A percentile compares a stretch with the other conserved stretches of the same genome.
Conservation (phyloP, 2,113 vertebrate species). For the Podarcis muralis region DNA sequence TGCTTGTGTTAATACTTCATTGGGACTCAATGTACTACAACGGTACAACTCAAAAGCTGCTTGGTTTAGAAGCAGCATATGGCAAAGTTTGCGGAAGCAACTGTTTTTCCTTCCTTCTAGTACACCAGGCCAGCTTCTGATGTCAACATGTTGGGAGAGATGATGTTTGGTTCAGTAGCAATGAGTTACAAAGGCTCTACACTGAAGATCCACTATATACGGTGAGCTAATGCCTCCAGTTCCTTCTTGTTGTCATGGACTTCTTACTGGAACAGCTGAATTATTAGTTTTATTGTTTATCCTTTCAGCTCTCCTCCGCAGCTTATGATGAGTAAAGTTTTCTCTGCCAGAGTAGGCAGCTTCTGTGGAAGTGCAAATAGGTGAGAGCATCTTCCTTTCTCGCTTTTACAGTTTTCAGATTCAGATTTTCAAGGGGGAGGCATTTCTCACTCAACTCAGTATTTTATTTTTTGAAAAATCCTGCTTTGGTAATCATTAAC, state of each 20-base stretch:
- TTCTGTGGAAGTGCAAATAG: slow-evolving; percentile 85
- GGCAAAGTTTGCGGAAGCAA: neutral
- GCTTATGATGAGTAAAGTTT: slow-evolving; percentile 91
- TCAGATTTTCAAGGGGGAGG: no score
- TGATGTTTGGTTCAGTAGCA: slow-evolving; percentile 90
- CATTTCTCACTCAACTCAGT: neutral
- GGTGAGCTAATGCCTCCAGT: slow-evolving; percentile 71
- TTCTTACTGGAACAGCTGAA: slow-evolving; percentile 10
- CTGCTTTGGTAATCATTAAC: neutral
- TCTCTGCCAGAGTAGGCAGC: slow-evolving; percentile 85
- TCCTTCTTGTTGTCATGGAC: slow-evolving; percentile 1
- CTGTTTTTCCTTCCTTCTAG: slow-evolving; percentile 54
- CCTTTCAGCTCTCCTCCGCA: slow-evolving; percentile 85
- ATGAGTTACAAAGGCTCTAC: slow-evolving; percentile 90
- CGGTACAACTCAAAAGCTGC: neutral
- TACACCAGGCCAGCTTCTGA: slow-evolving; percentile 87
- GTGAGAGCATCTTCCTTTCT: slow-evolving; percentile 66
- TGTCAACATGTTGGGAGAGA: slow-evolving; percentile 87
- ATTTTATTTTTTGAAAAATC: neutral
- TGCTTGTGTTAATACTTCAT: neutral
- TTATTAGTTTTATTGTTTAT: slow-evolving; percentile 49
- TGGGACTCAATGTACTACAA: neutral
- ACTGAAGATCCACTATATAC: slow-evolving; percentile 88
- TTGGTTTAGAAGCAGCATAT: neutral
- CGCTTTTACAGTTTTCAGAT: neutral